Evolutionary conservation across 2,888 invertebrate species (phyloP), one percentile per base, ranked within the genome.

Genomic region (Sesia apiformis): DNA sequence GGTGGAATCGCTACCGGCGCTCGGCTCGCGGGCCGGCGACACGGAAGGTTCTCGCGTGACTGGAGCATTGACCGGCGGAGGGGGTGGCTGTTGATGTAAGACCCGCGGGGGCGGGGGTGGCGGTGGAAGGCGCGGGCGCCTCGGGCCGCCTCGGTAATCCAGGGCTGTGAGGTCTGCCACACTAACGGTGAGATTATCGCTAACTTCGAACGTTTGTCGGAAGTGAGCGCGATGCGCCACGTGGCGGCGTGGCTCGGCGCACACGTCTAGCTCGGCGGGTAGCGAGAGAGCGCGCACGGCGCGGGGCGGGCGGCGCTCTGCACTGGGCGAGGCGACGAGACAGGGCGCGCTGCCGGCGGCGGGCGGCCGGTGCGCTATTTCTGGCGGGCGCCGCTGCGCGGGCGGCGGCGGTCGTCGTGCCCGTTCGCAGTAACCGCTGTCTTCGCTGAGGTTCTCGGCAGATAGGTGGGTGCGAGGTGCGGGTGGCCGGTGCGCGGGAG

Each of bases 371-470:
- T 56, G 74, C 69, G 75, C 79, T 80, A 83, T 80, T 78, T 83
- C 82, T 67, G 79, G 74, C 65, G 69, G 70, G 60, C 73, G 74
- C 65, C 77, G 73, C 54, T 66, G 66, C 57, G 74, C 59, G 62
- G 76, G 69, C 70, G 83, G 77, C 60, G 78, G 81, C 67, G 81
- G 79, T 51, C 81, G 81, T 57, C 84, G 86, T 53, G 84, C 76
- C 52, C 84, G 83, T 68, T 94, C 94, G 70, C 94, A 92, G 80
- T 94, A 94, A 54, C 95, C 95, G 67, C 94, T 94, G 78, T 95
- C 95, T 77, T 95, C 95, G 70, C 94, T 94, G 61, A 95, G 87
- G 89, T 95, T 95, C 74, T 95, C 95, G 38, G 92, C 92, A 51
- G 94, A 94, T 65, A 92, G 92, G 66, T 92, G 92, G 54, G 83